A percentile compares a stretch with the other conserved stretches of the same genome.
These are phyloP conservation scores for Glossophaga mutica DNA, from an alignment of 2,797 vertebrate species.

Conservation along the genomic window DNA sequence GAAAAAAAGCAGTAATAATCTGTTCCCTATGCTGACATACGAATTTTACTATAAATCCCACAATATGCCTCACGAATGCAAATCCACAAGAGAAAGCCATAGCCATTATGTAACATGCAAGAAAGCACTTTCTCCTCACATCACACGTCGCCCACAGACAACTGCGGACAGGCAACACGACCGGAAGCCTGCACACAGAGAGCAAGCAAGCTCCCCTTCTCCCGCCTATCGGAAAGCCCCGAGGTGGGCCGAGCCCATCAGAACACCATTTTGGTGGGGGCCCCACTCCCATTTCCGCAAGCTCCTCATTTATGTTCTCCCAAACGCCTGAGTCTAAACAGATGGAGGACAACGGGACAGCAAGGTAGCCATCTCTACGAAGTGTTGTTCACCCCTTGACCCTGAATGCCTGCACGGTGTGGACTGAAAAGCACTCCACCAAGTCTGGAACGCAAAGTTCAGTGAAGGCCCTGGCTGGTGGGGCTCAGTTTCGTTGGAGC, in stretches of 20 bases:
- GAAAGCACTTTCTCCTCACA: not conserved
- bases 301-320: not conserved
- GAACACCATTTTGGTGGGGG: not conserved
- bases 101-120: not conserved
- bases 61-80: not conserved
- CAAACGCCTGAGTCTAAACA: not conserved
- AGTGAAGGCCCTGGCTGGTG: not conserved
- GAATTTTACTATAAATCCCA: not conserved
- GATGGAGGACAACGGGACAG: not conserved
- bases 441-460: not conserved
- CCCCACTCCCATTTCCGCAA: not conserved
- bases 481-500: not conserved
- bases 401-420: not conserved
- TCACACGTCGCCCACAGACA: not conserved
- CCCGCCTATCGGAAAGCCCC: not conserved
- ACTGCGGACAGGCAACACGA: not conserved
- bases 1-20: not conserved
- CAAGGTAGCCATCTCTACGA: not conserved
- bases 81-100: not conserved
- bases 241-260: not conserved
- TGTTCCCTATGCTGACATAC: not conserved
- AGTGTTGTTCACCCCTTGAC: not conserved
- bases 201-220: not conserved
- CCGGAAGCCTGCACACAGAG: not conserved
- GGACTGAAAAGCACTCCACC: not conserved